A percentile compares a stretch with the other conserved stretches of the same genome.
phyloP scores from a whole-genome alignment of 2,888 invertebrate species.

The Hypsopygia costalis region DNA sequence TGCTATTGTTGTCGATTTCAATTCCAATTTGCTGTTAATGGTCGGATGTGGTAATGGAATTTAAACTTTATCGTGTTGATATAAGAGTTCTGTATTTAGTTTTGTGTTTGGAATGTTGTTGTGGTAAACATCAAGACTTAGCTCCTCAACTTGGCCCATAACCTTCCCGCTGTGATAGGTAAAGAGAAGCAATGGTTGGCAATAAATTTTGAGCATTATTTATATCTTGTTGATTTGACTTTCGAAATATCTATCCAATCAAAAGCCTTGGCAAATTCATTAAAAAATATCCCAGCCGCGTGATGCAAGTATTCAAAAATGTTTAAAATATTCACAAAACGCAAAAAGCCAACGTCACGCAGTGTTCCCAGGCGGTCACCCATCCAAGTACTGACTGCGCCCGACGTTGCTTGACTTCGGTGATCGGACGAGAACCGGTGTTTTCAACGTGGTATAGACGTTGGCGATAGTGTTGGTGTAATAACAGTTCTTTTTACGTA shows the following conservation, averaged over 20 bases:
- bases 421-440: slow-evolving; percentile 72
- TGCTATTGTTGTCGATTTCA: background rate
- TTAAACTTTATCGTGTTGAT: background rate
- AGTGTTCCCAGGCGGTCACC: slow-evolving; percentile 44
- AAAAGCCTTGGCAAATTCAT: background rate
- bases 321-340: too few species aligned
- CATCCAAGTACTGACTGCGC: slow-evolving; percentile 60
- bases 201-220: slow-evolving; percentile 28
- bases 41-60: background rate
- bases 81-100: slow-evolving; percentile 7
- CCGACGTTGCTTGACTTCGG: slow-evolving; percentile 70
- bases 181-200: slow-evolving; percentile 52
- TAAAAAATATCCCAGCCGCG: too few species aligned
- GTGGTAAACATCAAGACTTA: slow-evolving; percentile 25
- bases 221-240: background rate
- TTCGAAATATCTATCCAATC: background rate
- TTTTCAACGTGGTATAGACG: slow-evolving; percentile 58
- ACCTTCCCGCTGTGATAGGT: slow-evolving; percentile 63
- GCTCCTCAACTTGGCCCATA: slow-evolving; percentile 57
- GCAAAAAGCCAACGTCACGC: slow-evolving; percentile 28
- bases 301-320: too few species aligned
- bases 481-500: too few species aligned
- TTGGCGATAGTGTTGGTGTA: too few species aligned
- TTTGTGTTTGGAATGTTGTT: slow-evolving; percentile 23
- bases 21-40: background rate